Evolutionary conservation across 30 jellyfish, hydroid and myxozoan species (phyloP).

Genomic region (Aurelia coerulea): DNA sequence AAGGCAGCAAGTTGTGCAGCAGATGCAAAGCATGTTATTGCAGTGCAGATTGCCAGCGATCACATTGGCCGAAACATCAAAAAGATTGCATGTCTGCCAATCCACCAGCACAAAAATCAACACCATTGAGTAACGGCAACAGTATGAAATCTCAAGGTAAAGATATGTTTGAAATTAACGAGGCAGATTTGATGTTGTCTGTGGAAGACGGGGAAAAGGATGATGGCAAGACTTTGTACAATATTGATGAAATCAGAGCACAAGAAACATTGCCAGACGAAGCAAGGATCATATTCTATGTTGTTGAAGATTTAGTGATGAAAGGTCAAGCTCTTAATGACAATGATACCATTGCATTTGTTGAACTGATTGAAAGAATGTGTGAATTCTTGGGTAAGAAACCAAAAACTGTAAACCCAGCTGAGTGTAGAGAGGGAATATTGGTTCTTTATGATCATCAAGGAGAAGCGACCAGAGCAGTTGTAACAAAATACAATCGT

Average conservation of each 20-base stretch:
- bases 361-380: conserved; percentile 39
- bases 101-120: not conserved
- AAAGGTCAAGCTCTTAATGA: conserved; percentile 54
- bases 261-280: conserved; percentile 8
- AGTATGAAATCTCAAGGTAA: not conserved
- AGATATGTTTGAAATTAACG: not conserved
- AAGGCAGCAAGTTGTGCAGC: conserved; percentile 48
- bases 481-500: conserved; percentile 1
- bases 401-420: not conserved
- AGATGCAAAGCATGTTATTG: conserved; percentile 76
- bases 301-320: conserved; percentile 46
- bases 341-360: conserved; percentile 26
- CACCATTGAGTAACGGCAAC: conserved; percentile 10
- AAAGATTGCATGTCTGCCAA: conserved; percentile 35
- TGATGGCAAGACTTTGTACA: not conserved
- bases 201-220: conserved; percentile 15
- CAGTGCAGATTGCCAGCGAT: conserved; percentile 65
- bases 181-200: conserved; percentile 24
- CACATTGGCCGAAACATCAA: conserved; percentile 79
- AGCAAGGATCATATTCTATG: conserved; percentile 24
- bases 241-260: conserved; percentile 33
- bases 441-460: conserved; percentile 44
- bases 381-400: not conserved
- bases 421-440: conserved; percentile 46
- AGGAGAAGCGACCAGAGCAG: conserved; percentile 63